Base-by-base conservation (phyloP, 2,113 vertebrate species). In the Petroica traversi region DNA sequence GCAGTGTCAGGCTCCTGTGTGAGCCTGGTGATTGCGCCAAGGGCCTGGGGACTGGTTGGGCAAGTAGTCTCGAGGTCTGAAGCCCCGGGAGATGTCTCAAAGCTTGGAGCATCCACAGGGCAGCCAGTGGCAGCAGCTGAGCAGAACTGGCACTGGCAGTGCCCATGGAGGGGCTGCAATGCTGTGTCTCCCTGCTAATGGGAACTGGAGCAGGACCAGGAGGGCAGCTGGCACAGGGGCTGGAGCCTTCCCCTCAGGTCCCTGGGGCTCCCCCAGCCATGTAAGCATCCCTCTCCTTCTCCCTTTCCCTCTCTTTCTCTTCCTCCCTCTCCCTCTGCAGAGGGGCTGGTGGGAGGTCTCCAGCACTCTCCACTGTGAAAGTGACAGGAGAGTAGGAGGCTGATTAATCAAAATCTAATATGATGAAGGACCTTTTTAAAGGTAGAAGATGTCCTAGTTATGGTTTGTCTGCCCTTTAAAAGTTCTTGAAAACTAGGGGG, bases 1-100 rank as follows among this genome's bases (percentile, higher is more conserved):
- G 0, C 3, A 3, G 20, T 0, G 8, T 2, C 3, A 17, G 64
- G 38, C 59, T 85, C 2, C 0, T 40, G 24, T 10, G 19, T 0
- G 51, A 62, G 48, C 8, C 4, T 1, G 24, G 9, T 48, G 45
- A 33, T n/a, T 1, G 2, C 5, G 1, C 58, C 3, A 8, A 15
- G 61, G n/a, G 26, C 13, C 49, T 2, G 1, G 36, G 0, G 3
- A 10, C 41, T 7, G 55, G 14, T 8, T 59, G 51, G 43, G 6
- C 9, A 5, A 36, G 8, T 5, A 19, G 4, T 7, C 41, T 57
- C 10, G 0, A 62, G 38, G 33, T 26, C 40, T 58, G 34, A 33
- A 57, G 62, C 22, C 38, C 28, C 51, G 41, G 75, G 49, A 51
- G 6, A 40, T 1, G 1, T 20, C 61, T n/a, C 57, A 14, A 31